Evolutionary conservation across 2,888 invertebrate species (phyloP).

Genomic region (Gastracanthus pulcherrimus): DNA sequence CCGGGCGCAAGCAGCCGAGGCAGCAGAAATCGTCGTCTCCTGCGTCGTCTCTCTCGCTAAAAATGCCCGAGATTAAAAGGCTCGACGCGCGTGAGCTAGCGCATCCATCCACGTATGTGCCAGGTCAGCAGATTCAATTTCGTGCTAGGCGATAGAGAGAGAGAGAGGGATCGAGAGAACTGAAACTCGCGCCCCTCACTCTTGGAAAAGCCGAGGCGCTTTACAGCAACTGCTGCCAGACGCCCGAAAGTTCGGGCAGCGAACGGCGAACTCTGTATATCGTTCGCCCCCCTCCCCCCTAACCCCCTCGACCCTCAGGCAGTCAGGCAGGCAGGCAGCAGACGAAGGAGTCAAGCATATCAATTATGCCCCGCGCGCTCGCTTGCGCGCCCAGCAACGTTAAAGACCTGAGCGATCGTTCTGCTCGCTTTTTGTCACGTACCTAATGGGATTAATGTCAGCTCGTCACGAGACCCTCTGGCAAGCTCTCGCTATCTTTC

Average conservation of each 20-base stretch:
- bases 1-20: not conserved
- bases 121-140: slow-evolving; percentile 52
- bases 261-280: not conserved
- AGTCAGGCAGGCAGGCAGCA: no score
- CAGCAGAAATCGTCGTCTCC: not conserved
- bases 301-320: no score
- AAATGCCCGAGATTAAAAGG: slow-evolving; percentile 36
- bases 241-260: not conserved
- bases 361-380: slow-evolving; percentile 41
- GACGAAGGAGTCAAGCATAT: slow-evolving; percentile 37
- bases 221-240: not conserved
- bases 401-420: slow-evolving; percentile 43
- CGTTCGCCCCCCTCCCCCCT: no score
- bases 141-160: slow-evolving; percentile 4
- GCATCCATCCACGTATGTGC: not conserved
- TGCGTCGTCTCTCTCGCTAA: not conserved
- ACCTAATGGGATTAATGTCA: slow-evolving; percentile 54
- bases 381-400: not conserved
- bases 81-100: not conserved
- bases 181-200: no score
- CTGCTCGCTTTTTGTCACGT: slow-evolving; percentile 50
- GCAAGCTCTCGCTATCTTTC: not conserved
- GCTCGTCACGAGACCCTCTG: slow-evolving; percentile 19
- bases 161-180: not conserved
- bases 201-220: no score